A percentile compares a stretch with the other conserved stretches of the same genome.
phyloP scores from a whole-genome alignment of 1,140 invertebrate genomes.

The Ylistrum balloti region DNA sequence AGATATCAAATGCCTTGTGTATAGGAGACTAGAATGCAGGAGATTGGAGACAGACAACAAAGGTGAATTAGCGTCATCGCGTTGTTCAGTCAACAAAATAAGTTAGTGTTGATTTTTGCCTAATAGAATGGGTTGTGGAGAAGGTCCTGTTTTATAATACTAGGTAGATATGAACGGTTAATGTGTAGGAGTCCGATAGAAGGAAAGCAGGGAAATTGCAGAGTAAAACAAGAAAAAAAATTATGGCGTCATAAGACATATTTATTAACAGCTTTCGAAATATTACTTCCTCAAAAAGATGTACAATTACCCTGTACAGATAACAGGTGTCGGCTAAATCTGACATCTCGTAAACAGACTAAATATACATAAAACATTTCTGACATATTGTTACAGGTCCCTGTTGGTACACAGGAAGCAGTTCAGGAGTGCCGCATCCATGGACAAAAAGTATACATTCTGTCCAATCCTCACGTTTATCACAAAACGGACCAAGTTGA shows the following conservation, averaged over 20 bases:
- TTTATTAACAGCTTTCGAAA: neutral
- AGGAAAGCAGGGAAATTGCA: too few relatives aligned
- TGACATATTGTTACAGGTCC: neutral
- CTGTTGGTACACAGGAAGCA: constrained; percentile 16
- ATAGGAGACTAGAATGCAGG: too few relatives aligned
- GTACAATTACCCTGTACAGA: neutral
- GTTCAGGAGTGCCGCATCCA: too few relatives aligned
- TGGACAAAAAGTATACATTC: neutral
- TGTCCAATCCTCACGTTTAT: neutral
- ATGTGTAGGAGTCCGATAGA: too few relatives aligned
- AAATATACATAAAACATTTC: neutral
- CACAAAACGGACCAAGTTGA: neutral
- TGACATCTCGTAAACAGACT: neutral
- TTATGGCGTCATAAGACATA: constrained; percentile 19
- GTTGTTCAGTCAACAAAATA: too few relatives aligned
- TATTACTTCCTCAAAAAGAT: constrained; percentile 9
- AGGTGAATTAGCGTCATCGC: too few relatives aligned
- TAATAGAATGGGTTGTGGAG: too few relatives aligned
- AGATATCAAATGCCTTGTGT: too few relatives aligned
- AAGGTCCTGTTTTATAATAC: too few relatives aligned
- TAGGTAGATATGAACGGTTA: too few relatives aligned
- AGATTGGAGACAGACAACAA: too few relatives aligned
- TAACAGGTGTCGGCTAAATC: neutral
- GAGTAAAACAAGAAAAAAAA: neutral
- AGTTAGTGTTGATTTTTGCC: too few relatives aligned